Evolutionary conservation across 2,797 vertebrate genomes (phyloP).

Genomic region (Hirundo rustica): DNA sequence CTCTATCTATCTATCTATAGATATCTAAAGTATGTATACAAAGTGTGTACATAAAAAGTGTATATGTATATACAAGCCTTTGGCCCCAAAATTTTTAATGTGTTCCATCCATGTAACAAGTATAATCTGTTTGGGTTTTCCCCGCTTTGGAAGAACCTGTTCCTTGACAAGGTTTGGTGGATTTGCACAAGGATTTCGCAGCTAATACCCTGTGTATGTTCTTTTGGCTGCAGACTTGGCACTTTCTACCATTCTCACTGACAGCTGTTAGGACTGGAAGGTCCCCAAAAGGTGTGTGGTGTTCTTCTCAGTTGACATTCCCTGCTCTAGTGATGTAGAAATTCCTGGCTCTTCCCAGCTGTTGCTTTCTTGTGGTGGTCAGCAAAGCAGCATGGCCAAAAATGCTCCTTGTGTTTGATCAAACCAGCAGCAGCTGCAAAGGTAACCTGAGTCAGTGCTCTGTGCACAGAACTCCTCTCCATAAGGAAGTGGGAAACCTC

Average conservation of each 20-base stretch:
- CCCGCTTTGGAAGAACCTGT: rapidly evolving
- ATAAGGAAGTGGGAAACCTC: conserved; percentile 58
- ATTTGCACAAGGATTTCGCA: background rate
- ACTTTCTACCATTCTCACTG: background rate
- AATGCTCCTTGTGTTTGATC: background rate
- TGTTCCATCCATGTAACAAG: background rate
- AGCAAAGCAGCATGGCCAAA: background rate
- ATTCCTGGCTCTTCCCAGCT: background rate
- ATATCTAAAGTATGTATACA: background rate
- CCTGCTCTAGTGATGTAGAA: background rate
- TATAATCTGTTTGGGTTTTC: no score
- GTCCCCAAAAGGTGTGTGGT: background rate
- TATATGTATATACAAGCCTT: background rate
- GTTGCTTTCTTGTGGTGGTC: background rate
- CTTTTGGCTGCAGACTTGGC: background rate
- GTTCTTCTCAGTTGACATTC: background rate
- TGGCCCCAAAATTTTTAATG: background rate
- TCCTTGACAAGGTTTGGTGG: background rate
- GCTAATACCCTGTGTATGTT: background rate
- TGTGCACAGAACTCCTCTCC: background rate
- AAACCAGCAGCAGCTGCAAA: conserved; percentile 6
- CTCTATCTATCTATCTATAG: background rate
- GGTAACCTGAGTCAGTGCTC: background rate
- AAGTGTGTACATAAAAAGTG: background rate
- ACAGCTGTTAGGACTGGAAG: background rate